Evolutionary conservation across 2,888 invertebrate genomes (phyloP), one percentile per base, ranked within the genome.

Genomic region (Himalopsyche tibetana): DNA sequence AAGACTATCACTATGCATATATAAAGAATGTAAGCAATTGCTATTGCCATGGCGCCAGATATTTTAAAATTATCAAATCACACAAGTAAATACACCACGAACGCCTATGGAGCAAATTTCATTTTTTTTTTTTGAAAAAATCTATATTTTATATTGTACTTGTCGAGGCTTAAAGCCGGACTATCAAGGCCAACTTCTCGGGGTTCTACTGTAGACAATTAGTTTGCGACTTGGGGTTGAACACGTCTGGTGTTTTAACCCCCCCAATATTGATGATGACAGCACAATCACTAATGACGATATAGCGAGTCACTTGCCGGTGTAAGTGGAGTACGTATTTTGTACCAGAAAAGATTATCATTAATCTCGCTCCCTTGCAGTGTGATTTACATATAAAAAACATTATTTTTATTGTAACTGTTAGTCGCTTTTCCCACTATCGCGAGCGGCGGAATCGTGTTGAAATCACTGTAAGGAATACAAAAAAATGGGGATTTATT

Each of bases 201-300:
- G 51, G 15, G 51, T 15, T 15, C 51, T 51, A 45, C 15, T 51
- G 51, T 12, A 1, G 12, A 51, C 45, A 45, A 2, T 51, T 51
- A 15, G 15, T 15, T 51, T 51, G 51, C 51, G 15, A 4, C 4
- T 15, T 51, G 4, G 51, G 4, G 63, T 63, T 63, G 63, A 8
- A 19, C n/a, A 63, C 19, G 11, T 19, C 63, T 63, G 63, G 15
- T 15, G 15, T 15, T 63, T 63, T 63, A 19, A 63, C 63, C 63
- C 63, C 28, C 56, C 19, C 63, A 19, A 63, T 19, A 63, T 63
- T 63, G 28, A 63, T 63, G 63, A 19, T 63, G 63, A 63, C 63
- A 63, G 28, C 63, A 63, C 63, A 63, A 63, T 63, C 63, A 63
- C 63, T 63, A 63, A 63, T 63, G 63, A 63, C 63, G 63, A 63